Evolutionary conservation across 92 coral and sea anemone species (phyloP).

Genomic region (Epizoanthus stellaris): DNA sequence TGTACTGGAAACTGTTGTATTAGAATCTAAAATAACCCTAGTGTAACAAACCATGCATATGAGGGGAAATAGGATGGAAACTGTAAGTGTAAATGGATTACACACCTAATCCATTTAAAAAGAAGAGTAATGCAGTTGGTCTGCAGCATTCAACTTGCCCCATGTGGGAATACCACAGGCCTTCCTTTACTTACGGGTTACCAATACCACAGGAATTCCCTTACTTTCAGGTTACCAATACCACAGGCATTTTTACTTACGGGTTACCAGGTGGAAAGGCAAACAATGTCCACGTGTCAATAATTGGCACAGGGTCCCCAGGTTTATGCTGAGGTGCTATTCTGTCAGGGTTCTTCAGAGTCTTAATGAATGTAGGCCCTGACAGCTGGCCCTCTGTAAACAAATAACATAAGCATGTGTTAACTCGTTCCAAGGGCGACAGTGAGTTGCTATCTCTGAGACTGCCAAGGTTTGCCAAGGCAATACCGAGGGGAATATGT

Average conservation of each 20-base stretch:
- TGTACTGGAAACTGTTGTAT: too few relatives aligned
- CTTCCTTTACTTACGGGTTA: not conserved
- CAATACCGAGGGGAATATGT: too few relatives aligned
- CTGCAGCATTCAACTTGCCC: not conserved
- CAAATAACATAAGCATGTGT: not conserved
- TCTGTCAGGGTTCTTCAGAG: slow-evolving; percentile 91
- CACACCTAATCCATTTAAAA: too few relatives aligned
- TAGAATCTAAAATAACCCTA: too few relatives aligned
- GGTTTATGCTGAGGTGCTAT: slow-evolving; percentile 79
- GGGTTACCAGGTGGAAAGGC: slow-evolving; percentile 97
- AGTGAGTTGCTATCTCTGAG: too few relatives aligned
- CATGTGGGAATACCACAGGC: not conserved
- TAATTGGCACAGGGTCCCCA: slow-evolving; percentile 87
- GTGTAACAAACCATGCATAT: too few relatives aligned
- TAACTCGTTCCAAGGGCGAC: too few relatives aligned
- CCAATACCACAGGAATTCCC: not conserved
- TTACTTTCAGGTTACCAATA: not conserved
- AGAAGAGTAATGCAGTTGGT: too few relatives aligned
- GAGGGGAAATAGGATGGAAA: too few relatives aligned
- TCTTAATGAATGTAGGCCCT: slow-evolving; percentile 69
- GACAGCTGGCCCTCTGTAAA: slow-evolving; percentile 42
- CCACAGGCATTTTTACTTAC: slow-evolving; percentile 66
- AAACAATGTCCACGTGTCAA: slow-evolving; percentile 93
- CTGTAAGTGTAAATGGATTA: too few relatives aligned
- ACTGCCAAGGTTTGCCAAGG: too few relatives aligned